Base-by-base conservation (phyloP, 2,113 vertebrate species). In the Mungos mungo region DNA sequence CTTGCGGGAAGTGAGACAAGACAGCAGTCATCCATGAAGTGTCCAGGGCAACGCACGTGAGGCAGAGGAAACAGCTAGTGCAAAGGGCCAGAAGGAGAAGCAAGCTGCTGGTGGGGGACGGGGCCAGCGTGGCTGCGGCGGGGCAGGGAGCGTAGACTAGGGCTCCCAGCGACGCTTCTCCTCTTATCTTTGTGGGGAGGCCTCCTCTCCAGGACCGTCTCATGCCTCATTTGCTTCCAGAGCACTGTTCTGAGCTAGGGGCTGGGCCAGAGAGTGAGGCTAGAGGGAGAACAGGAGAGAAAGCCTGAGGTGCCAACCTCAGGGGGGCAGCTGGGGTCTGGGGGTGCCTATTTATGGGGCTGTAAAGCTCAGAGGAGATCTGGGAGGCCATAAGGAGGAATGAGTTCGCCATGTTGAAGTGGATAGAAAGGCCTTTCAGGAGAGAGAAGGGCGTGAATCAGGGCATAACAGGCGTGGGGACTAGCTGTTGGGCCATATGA, bases 1-100 rank as follows among this genome's bases (percentile, higher is more conserved):
- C 57, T 84, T 1, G 0, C 0, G 0, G 66, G 68, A 41, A 27
- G 10, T 14, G 38, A 35, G 27, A 76, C 15, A 9, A 16, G 60
- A 60, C 50, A 47, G 50, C 41, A 54, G 69, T 65, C 23, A 0
- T 72, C 38, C 6, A 0, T 14, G 35, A 66, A 27, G 87, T 35
- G n/a, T 33, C 38, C 2, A 1, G 35, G 21, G 31, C 50, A 9
- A 3, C 31, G 31, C 19, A 31, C 25, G 14, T 18, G 60, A 47
- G 63, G 50, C 45, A 11, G 60, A 54, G 13, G 21, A 74, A 52
- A 68, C 15, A n/a, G 47, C 38, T 2, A 4, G 82, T 11, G n/a
- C 16, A 1, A 21, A 21, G 86, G 71, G 69, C 52, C 16, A n/a
- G 80, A 2, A 63, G 86, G 38, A 57, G 38, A 8, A 35, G 41